Base-by-base conservation (phyloP, 1,140 invertebrate genomes). In the Drosophila teissieri region DNA sequence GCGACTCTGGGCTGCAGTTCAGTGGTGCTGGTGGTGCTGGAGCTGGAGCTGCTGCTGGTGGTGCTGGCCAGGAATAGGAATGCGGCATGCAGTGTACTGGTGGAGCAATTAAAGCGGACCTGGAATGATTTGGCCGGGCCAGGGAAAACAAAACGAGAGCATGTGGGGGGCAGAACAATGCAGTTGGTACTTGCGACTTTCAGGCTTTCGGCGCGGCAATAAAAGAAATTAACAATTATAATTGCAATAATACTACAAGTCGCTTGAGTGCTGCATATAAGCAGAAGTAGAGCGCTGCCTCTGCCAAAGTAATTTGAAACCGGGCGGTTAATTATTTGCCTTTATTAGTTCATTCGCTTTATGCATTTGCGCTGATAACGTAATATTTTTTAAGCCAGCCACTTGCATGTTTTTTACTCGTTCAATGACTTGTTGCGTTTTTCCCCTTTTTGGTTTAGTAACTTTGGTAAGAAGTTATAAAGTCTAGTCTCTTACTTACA, bases 31-130 rank as follows among this genome's bases (percentile, higher is more conserved):
- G 4, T 24, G 24, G 4, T 24, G 24, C 24, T 24, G 24, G 4
- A 4, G 24, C 24, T 24, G 24, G 4, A 4, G 24, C 24, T 24
- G 24, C 24, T 24, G 24, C 4, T 24, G n/a, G n/a, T 10, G n/a
- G 34, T 42, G 45, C 46, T 31, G 65, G 45, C 52, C 60, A 49
- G 56, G 55, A 69, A 69, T 69, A 54, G 56, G 55, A 70, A 70
- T 70, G 72, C 45, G 46, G 70, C 46, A 69, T 70, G 72, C 52
- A 73, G 70, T 46, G 55, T 61, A 46, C 55, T 64, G 40, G 37
- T 40, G 48, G 45, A 77, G 73, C 73, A 77, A 77, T 82, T 78
- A 83, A 81, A 80, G 69, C 61, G 72, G 82, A 49, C 56, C 56
- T 68, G 75, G 75, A 73, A 84, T 85, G 76, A 79, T 64, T 64